Conservation (phyloP, 2,888 invertebrate species). For the Parnassius apollo region DNA sequence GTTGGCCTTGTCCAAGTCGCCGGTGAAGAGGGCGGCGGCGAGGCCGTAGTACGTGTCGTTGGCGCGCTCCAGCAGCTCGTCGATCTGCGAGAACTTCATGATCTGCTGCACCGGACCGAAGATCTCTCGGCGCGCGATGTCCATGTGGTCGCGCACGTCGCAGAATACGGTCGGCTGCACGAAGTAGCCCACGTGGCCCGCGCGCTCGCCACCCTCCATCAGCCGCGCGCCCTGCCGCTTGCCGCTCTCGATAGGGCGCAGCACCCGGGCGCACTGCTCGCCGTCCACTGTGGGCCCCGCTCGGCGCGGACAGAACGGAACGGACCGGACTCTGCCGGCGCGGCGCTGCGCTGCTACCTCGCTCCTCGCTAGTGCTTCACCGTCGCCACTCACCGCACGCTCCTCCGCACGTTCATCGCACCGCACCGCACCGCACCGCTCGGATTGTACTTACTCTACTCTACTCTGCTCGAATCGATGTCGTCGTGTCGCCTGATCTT, state of each 20-base stretch:
- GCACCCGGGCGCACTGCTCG: too few species aligned
- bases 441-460: too few species aligned
- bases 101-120: conserved; percentile 98
- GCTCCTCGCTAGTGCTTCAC: too few species aligned
- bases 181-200: conserved; percentile 83
- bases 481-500: too few species aligned
- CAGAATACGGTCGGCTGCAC: conserved; percentile 95
- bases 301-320: conserved; percentile 85
- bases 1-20: conserved; percentile 89
- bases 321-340: conserved; percentile 90
- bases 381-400: too few species aligned
- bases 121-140: conserved; percentile 73
- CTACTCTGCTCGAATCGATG: too few species aligned
- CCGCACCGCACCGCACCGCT: too few species aligned
- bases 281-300: too few species aligned
- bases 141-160: conserved; percentile 91
- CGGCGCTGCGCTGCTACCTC: conserved; percentile 92
- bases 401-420: too few species aligned
- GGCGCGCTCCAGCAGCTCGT: conserved; percentile 92
- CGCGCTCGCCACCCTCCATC: conserved; percentile 86
- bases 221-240: conserved; percentile 75
- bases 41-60: conserved; percentile 95
- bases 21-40: conserved; percentile 93
- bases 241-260: too few species aligned
- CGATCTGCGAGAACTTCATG: conserved; percentile 62